Percentiles rank a stretch among this genome's conserved stretches.
Conservation (phyloP, 2,113 vertebrate genomes). For the Tautogolabrus adspersus region DNA sequence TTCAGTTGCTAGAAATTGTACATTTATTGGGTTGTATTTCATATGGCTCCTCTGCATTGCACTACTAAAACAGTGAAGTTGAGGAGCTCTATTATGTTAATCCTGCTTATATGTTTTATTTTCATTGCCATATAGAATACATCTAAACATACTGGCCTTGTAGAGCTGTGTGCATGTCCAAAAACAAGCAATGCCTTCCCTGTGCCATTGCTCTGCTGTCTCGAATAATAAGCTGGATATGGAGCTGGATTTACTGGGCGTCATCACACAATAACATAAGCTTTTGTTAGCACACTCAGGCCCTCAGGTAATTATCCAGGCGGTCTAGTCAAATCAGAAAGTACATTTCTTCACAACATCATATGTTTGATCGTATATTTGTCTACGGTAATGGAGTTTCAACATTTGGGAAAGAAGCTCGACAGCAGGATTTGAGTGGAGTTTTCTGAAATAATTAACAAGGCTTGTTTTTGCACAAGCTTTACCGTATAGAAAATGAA, state of each 20-base stretch:
- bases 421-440: conserved; percentile 1
- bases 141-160: neutral
- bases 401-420: conserved; percentile 9
- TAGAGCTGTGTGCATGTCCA: neutral
- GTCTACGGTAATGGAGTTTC: conserved; percentile 29
- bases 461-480: neutral
- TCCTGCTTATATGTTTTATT: no score
- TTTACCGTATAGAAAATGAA: neutral
- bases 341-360: conserved; percentile 21
- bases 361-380: conserved; percentile 39
- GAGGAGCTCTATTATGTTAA: no score
- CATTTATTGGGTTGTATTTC: no score
- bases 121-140: no score
- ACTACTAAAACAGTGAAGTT: no score
- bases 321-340: conserved; percentile 16
- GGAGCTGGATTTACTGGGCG: conserved; percentile 13
- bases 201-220: neutral
- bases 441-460: neutral
- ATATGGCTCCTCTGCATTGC: no score
- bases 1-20: neutral
- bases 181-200: neutral
- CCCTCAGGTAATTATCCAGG: conserved; percentile 26
- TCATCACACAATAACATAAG: conserved; percentile 11
- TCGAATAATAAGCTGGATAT: conserved; percentile 1
- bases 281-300: conserved; percentile 12